phyloP scores from a whole-genome alignment of 2,113 vertebrate genomes.

The Myrmecophaga tridactyla region DNA sequence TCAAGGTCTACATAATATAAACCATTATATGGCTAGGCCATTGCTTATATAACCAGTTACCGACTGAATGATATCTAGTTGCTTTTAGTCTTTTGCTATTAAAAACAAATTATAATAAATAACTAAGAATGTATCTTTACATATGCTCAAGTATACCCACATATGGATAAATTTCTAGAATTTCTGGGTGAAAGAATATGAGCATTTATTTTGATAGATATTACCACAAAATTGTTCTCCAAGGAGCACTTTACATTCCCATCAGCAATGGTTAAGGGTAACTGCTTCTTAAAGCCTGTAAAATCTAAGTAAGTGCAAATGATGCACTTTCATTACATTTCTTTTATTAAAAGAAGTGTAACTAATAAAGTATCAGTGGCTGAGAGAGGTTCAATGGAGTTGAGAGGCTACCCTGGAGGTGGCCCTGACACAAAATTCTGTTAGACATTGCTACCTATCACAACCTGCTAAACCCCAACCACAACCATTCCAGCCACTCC shows the following conservation, averaged over 20 bases:
- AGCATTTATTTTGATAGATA: neutral
- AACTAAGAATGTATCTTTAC: neutral
- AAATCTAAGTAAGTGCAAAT: neutral
- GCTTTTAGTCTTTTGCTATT: neutral
- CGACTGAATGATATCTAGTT: neutral
- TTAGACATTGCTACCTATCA: too few relatives aligned
- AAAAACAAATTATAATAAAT: neutral
- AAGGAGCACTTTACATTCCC: neutral
- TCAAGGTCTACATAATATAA: neutral
- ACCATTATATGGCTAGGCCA: neutral
- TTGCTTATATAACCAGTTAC: neutral
- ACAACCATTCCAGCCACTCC: too few relatives aligned
- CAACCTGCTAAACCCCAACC: too few relatives aligned
- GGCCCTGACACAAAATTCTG: too few relatives aligned
- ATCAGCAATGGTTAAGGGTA: neutral
- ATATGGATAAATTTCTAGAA: neutral
- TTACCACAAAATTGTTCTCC: neutral
- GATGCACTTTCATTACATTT: neutral
- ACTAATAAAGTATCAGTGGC: too few relatives aligned
- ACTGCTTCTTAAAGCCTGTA: neutral
- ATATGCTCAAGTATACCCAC: neutral
- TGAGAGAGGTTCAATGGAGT: too few relatives aligned
- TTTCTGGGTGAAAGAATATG: slow-evolving; percentile 8
- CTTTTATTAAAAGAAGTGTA: too few relatives aligned
- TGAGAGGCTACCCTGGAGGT: too few relatives aligned